phyloP scores from a whole-genome alignment of 2,113 vertebrate species.

The Etheostoma spectabile region DNA sequence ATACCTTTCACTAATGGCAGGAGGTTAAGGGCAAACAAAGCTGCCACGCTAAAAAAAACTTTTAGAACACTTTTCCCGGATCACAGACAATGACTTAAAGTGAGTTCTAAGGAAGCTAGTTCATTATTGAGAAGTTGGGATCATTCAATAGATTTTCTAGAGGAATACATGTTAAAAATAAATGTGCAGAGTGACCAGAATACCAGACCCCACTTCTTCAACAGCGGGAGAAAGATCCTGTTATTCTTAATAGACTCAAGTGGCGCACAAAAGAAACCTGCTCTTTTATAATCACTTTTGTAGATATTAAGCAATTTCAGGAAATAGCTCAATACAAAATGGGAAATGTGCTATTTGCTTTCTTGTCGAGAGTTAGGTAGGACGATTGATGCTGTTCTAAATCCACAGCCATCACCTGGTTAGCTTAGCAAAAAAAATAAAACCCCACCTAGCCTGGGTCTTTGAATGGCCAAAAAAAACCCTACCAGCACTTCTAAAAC shows the following conservation, averaged over 20 bases:
- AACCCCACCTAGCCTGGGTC: background rate
- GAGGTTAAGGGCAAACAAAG: slow-evolving; percentile 58
- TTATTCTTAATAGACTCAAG: background rate
- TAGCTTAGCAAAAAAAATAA: background rate
- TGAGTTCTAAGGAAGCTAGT: background rate
- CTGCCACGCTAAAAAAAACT: slow-evolving; percentile 22
- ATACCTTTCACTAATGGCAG: slow-evolving; percentile 59
- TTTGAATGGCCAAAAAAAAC: background rate
- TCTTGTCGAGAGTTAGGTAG: background rate
- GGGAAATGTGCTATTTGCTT: background rate
- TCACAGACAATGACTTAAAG: slow-evolving; percentile 35
- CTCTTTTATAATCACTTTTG: background rate
- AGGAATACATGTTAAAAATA: slow-evolving; percentile 11
- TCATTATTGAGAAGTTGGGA: background rate
- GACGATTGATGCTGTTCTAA: background rate
- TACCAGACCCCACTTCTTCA: background rate
- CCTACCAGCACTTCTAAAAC: background rate
- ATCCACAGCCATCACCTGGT: too few relatives aligned
- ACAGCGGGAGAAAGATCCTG: background rate
- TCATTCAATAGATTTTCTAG: background rate
- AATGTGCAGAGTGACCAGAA: background rate
- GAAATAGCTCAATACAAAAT: background rate
- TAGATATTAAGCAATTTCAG: background rate
- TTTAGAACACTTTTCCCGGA: slow-evolving; percentile 33
- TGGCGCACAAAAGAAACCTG: background rate